A percentile compares a stretch with the other conserved stretches of the same genome.
phyloP scores from a whole-genome alignment of 30 jellyfish, hydroid and myxozoan genomes.

The Cassiopea andromeda region DNA sequence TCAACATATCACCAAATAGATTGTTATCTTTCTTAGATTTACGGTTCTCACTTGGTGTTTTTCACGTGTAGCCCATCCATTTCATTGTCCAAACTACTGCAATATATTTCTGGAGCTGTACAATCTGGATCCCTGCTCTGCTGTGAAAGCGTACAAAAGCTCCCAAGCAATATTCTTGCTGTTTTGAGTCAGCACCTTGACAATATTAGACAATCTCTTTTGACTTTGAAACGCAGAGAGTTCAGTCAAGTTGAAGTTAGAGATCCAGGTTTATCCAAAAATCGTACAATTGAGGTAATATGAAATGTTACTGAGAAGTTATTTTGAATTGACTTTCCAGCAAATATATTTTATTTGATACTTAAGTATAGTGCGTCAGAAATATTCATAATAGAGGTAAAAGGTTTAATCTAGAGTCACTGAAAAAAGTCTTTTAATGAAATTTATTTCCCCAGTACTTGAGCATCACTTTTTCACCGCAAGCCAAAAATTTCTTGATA shows the following conservation, averaged over 20 bases:
- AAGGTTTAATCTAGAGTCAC: too few relatives aligned
- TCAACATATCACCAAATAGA: neutral
- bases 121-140: slow-evolving; percentile 61
- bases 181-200: slow-evolving; percentile 70
- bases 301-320: too few relatives aligned
- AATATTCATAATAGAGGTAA: too few relatives aligned
- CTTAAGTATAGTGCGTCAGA: too few relatives aligned
- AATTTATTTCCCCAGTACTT: too few relatives aligned
- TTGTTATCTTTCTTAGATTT: slow-evolving; percentile 8
- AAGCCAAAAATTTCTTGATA: too few relatives aligned
- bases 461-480: too few relatives aligned
- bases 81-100: slow-evolving; percentile 36
- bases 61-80: slow-evolving; percentile 45
- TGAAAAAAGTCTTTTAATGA: too few relatives aligned
- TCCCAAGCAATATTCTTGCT: slow-evolving; percentile 38
- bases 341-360: too few relatives aligned
- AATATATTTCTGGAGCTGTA: slow-evolving; percentile 69
- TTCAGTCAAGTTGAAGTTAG: slow-evolving; percentile 40
- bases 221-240: slow-evolving; percentile 25
- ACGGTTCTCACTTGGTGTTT: slow-evolving; percentile 53
- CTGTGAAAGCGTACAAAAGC: slow-evolving; percentile 31
- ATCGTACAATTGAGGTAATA: slow-evolving; percentile 11
- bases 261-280: slow-evolving; percentile 15
- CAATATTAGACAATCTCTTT: slow-evolving; percentile 56
- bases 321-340: too few relatives aligned